Percentiles rank a stretch among this genome's conserved stretches.
These are phyloP conservation scores for Harpegnathos saltator DNA, from an alignment of 1,140 invertebrate genomes.

Conservation along the genomic window DNA sequence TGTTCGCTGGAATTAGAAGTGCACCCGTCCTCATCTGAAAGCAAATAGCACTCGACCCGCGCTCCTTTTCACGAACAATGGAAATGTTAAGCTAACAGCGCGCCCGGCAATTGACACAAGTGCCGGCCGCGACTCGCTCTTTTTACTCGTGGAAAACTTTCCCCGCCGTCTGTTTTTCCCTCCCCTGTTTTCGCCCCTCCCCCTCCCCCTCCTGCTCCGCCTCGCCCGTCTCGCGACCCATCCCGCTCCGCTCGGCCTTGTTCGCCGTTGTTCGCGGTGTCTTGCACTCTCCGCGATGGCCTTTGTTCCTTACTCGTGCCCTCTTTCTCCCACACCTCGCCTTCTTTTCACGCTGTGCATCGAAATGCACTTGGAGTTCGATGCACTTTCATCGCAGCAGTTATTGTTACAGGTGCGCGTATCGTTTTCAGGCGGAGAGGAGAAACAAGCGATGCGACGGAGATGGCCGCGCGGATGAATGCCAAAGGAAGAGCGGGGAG, in stretches of 20 bases:
- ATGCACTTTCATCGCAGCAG: constrained; percentile 63
- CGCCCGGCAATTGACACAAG: constrained; percentile 77
- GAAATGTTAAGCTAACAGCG: constrained; percentile 77
- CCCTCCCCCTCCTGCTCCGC: not conserved
- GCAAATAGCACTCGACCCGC: constrained; percentile 77
- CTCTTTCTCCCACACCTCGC: constrained; percentile 7
- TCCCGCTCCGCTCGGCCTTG: not conserved
- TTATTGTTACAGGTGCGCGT: constrained; percentile 69
- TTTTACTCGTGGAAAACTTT: constrained; percentile 75
- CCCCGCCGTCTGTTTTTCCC: constrained; percentile 66
- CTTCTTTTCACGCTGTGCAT: constrained; percentile 31
- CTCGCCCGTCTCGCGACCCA: too few species aligned
- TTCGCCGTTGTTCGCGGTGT: constrained; percentile 16
- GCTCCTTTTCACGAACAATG: constrained; percentile 76
- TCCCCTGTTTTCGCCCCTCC: constrained; percentile 5
- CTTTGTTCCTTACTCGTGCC: constrained; percentile 12
- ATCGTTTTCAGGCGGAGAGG: constrained; percentile 47
- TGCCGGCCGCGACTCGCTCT: constrained; percentile 75
- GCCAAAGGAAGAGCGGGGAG: not conserved
- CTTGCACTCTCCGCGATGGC: constrained; percentile 46
- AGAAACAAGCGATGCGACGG: constrained; percentile 29
- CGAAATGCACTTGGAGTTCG: constrained; percentile 66
- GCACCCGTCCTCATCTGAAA: constrained; percentile 73
- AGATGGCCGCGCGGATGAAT: not conserved
- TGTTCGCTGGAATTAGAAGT: constrained; percentile 75